Base-by-base conservation (phyloP, 1,140 invertebrate species). In the Drosophila ananassae region DNA sequence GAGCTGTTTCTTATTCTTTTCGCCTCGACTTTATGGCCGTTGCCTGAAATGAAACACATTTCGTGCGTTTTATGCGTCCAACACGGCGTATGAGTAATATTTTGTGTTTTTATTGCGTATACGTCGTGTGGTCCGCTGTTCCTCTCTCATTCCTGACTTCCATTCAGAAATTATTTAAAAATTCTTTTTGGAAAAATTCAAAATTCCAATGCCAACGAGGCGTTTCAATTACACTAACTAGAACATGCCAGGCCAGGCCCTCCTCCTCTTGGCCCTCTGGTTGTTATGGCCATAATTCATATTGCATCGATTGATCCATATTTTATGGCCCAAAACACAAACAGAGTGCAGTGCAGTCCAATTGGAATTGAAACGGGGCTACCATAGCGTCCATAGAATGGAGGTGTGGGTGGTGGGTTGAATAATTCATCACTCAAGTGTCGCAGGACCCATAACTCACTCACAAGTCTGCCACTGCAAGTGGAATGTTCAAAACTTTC, bases 1-100 rank as follows among this genome's bases (percentile, higher is more conserved):
- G n/a, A 44, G 41, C 10, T 51, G 12, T 21, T 34, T 51, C 4
- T 41, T n/a, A 34, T 37, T 37, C 17, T 21, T 55, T 46, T 48
- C 55, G 53, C 37, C 30, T 66, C 44, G 55, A 52, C 68, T 79
- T 68, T 78, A 58, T 73, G 57, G 75, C 59, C 69, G 55, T 82
- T 79, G 75, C 48, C 50, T 74, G 77, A 77, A 84, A 83, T 80
- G 81, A 85, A 84, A 77, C 77, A 85, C 77, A 77, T 80, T 83
- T 83, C 61, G 60, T 74, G 47, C 67, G 66, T 48, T 67, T 67
- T 66, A 54, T 63, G 60, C 60, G 74, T 57, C 71, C 55, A 32
- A 57, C 76, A 56, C 58, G 63, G 68, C 76, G 75, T 82, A 74
- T 74, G 72, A 74, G 72, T 74, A 74, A 74, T 74, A 51, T 56